These are phyloP conservation scores for Ypsolopha scabrella DNA, from an alignment of 2,888 invertebrate species.

Conservation along the genomic window DNA sequence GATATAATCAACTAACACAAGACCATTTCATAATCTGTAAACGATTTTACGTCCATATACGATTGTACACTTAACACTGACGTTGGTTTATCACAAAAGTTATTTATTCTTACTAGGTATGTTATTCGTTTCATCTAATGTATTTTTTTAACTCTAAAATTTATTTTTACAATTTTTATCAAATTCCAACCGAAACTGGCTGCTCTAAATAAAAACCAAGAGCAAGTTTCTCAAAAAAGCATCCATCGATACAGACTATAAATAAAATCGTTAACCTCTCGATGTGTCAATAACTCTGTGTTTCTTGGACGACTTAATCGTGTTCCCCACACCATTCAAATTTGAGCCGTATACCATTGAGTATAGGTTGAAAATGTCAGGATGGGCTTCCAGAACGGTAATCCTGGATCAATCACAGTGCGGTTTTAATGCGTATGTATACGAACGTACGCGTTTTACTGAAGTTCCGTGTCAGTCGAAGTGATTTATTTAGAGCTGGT, in stretches of 20 bases:
- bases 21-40: too few species aligned
- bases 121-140: too few species aligned
- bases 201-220: background rate
- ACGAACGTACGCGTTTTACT: background rate
- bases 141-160: too few species aligned
- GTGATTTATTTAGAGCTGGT: too few species aligned
- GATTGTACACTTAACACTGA: too few species aligned
- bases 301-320: conserved; percentile 15
- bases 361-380: background rate
- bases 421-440: conserved; percentile 26
- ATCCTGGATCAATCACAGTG: conserved; percentile 47
- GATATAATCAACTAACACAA: too few species aligned
- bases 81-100: too few species aligned
- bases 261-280: conserved; percentile 24
- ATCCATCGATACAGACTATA: conserved; percentile 17
- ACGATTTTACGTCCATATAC: too few species aligned
- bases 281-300: conserved; percentile 30
- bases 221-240: conserved; percentile 7
- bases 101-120: too few species aligned
- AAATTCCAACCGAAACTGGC: too few species aligned
- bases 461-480: background rate
- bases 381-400: conserved; percentile 16
- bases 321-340: background rate
- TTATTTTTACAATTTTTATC: too few species aligned
- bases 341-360: background rate